Conservation (phyloP, 1,140 invertebrate genomes). For the Drosophila seguyi region DNA sequence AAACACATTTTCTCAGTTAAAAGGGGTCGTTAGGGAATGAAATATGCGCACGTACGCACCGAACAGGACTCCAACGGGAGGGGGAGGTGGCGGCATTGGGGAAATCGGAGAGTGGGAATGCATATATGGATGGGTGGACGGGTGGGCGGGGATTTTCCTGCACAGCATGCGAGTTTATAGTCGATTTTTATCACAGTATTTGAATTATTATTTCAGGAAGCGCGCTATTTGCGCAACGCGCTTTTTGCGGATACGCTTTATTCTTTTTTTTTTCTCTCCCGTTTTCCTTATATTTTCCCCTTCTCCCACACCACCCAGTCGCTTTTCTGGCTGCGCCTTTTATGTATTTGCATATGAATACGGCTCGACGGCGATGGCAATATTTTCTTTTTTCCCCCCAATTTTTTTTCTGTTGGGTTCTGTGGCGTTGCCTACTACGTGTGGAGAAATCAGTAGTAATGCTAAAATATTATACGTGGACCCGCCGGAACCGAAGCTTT, state of each 20-base stretch:
- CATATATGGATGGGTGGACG: slow-evolving; percentile 46
- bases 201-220: slow-evolving; percentile 85
- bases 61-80: slow-evolving; percentile 23
- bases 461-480: slow-evolving; percentile 79
- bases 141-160: slow-evolving; percentile 35
- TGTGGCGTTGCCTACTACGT: slow-evolving; percentile 72
- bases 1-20: slow-evolving; percentile 85
- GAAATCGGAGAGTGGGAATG: slow-evolving; percentile 26
- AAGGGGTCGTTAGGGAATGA: slow-evolving; percentile 85
- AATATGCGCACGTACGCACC: slow-evolving; percentile 85
- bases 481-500: slow-evolving; percentile 27
- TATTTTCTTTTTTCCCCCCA: slow-evolving; percentile 38
- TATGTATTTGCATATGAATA: slow-evolving; percentile 81
- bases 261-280: slow-evolving; percentile 20
- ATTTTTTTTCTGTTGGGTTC: slow-evolving; percentile 18
- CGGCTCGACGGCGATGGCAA: slow-evolving; percentile 63
- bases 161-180: slow-evolving; percentile 78
- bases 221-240: slow-evolving; percentile 84
- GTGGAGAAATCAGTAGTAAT: slow-evolving; percentile 78
- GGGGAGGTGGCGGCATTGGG: not conserved
- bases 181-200: slow-evolving; percentile 84
- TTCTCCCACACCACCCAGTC: not conserved
- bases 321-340: slow-evolving; percentile 55
- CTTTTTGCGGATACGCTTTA: slow-evolving; percentile 80
- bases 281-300: slow-evolving; percentile 6